Base-by-base conservation (phyloP, 2,888 invertebrate species). In the Arenicola marina region DNA sequence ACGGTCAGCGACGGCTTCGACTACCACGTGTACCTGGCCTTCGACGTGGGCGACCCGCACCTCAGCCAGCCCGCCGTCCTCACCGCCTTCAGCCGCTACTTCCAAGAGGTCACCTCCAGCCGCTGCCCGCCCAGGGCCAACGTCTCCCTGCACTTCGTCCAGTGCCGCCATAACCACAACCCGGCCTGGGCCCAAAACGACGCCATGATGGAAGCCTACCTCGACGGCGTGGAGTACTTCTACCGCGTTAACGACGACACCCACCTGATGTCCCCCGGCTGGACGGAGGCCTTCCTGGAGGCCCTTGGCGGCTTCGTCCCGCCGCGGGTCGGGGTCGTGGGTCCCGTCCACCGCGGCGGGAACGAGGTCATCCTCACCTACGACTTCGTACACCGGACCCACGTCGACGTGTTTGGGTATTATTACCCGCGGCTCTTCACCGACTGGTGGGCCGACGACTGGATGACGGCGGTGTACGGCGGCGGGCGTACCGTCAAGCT, bases 21-120 rank as follows among this genome's bases (percentile, higher is more conserved):
- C 18, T 67, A 66, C 53, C 56, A 63, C 21, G 56, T 66, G 55
- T 67, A 66, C 51, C 26, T 67, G 4, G 48, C 61, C 7, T 63
- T 48, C 48, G 67, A 67, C 32, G 7, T 29, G 24, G 31, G 34
- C 32, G 67, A 67, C 33, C 3, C 21, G 4, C 38, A 51, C 31
- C 59, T 66, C 28, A 32, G 45, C 3, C 18, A 51, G 3, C 21
- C 18, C 18, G 33, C 38, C 18, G 31, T 33, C 26, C 44, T 46
- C 24, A 0, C 98, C 99, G 56, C 89, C 11, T 18, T 53, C 31
- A 18, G 29, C 21, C 28, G 29, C 7, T 24, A 48, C 24, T 48
- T 48, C 48, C 15, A 48, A 24, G 24, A 48, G n/a, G 26, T 48
- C 7, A 11, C n/a, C 48, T 7, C 15, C 11, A 51, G 15, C 11